Evolutionary conservation across 2,888 invertebrate genomes (phyloP).

Genomic region (Tipula confusa): DNA sequence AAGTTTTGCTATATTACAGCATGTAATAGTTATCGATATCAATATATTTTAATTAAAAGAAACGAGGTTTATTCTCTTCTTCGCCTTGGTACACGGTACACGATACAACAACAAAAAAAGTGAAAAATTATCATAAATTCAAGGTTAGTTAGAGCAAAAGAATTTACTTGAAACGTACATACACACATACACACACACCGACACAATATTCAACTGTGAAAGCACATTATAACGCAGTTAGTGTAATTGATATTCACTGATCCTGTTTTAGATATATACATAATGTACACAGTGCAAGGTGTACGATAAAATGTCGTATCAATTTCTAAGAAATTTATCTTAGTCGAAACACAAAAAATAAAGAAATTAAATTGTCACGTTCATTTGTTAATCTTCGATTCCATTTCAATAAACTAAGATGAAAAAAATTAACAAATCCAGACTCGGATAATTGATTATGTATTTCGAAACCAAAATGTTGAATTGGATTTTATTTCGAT

Average conservation of each 20-base stretch:
- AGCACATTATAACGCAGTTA: neutral
- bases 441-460: neutral
- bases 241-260: neutral
- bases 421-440: neutral
- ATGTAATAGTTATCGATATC: constrained; percentile 20
- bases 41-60: constrained; percentile 9
- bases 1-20: neutral
- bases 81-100: neutral
- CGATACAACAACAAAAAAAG: no score
- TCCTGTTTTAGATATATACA: neutral
- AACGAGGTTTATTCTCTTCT: neutral
- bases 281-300: no score
- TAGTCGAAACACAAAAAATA: neutral
- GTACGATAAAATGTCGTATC: neutral
- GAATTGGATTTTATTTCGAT: neutral
- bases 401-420: neutral
- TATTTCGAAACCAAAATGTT: neutral
- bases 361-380: neutral
- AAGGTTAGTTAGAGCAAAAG: neutral
- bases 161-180: neutral
- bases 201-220: neutral
- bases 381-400: neutral
- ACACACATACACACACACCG: no score
- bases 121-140: neutral
- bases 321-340: neutral